Evolutionary conservation across 2,797 vertebrate species (phyloP).

Genomic region (Halcyon smyrnensis): DNA sequence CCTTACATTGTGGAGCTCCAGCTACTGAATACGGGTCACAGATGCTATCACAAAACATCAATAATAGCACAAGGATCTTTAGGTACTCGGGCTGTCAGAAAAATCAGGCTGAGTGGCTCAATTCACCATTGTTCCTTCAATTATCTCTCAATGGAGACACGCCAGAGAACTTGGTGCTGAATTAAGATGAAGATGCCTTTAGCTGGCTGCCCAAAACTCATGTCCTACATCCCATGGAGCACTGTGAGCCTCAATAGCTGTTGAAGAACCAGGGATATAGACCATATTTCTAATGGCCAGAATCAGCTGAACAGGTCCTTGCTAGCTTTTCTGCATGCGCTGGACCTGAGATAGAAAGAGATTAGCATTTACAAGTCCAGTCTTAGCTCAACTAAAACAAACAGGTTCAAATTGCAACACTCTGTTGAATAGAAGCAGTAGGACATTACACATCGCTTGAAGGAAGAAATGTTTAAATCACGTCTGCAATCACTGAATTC

Average conservation of each 20-base stretch:
- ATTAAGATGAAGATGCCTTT: background rate
- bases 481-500: background rate
- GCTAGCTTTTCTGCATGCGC: background rate
- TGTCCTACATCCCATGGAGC: background rate
- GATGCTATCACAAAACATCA: slow-evolving; percentile 10
- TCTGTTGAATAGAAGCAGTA: background rate
- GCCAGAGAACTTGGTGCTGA: background rate
- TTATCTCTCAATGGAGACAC: background rate
- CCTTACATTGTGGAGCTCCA: background rate
- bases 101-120: background rate
- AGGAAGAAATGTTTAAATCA: slow-evolving; percentile 36
- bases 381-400: slow-evolving; percentile 1
- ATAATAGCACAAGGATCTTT: background rate
- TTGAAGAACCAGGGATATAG: background rate
- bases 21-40: slow-evolving; percentile 10
- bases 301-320: background rate
- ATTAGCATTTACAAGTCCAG: background rate
- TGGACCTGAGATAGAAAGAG: background rate
- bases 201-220: slow-evolving; percentile 7
- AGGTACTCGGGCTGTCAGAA: slow-evolving; percentile 31
- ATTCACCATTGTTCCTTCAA: slow-evolving; percentile 20
- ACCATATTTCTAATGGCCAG: background rate
- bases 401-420: background rate
- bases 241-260: background rate
- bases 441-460: background rate